phyloP scores from a whole-genome alignment of 2,113 vertebrate genomes.

The Callocephalon fimbriatum region DNA sequence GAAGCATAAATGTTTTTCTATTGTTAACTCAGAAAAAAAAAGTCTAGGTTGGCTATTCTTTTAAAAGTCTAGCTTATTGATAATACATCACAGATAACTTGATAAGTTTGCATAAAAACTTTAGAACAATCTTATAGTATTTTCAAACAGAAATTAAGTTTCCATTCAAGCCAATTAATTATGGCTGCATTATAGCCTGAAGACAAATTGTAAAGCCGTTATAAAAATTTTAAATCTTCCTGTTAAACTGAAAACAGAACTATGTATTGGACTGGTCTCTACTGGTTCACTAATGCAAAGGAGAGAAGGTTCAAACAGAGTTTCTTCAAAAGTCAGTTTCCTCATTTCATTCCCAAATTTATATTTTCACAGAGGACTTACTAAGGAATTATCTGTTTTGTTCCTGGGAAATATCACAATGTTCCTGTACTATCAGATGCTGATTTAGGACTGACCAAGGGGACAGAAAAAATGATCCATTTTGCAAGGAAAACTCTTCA shows the following conservation, averaged over 20 bases:
- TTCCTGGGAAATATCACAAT: background rate
- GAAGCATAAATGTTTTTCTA: background rate
- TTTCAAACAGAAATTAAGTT: background rate
- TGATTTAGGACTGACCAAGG: background rate
- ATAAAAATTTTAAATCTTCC: background rate
- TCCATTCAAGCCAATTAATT: background rate
- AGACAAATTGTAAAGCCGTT: background rate
- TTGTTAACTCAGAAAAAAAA: background rate
- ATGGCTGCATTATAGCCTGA: background rate
- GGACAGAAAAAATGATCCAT: background rate
- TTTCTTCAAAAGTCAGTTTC: background rate
- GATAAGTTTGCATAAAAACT: background rate
- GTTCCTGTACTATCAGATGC: background rate
- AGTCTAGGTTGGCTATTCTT: background rate
- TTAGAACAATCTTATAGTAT: background rate
- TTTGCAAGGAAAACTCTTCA: background rate
- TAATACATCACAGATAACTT: background rate
- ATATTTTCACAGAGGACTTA: background rate
- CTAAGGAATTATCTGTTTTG: background rate
- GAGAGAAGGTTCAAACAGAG: background rate
- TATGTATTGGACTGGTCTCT: background rate
- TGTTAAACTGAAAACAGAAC: background rate
- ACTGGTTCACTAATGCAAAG: background rate
- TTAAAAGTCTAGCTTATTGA: background rate
- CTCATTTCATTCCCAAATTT: background rate